Evolutionary conservation across 2,113 vertebrate species (phyloP).

Genomic region (Pomatostomus ruficeps): DNA sequence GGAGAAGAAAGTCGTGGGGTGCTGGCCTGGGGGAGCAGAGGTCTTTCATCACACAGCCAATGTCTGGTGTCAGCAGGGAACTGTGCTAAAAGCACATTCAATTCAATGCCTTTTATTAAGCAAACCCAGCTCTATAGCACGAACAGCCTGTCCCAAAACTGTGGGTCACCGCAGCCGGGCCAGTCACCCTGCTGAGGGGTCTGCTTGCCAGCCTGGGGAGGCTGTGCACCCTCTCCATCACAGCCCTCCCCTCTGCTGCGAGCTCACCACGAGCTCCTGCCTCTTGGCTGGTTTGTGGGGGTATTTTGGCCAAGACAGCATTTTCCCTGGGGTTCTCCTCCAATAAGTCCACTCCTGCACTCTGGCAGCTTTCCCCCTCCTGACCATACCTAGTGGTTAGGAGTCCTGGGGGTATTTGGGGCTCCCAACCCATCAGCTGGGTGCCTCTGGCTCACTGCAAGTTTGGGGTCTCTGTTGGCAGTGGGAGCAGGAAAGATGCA

Average conservation of each 20-base stretch:
- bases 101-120: slow-evolving; percentile 17
- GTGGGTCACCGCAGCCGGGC: neutral
- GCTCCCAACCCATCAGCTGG: neutral
- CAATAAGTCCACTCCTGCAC: neutral
- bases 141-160: slow-evolving; percentile 31
- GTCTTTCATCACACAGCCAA: neutral
- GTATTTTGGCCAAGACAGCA: neutral
- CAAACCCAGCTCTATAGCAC: neutral
- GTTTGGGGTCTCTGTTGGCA: neutral
- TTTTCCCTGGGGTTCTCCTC: neutral
- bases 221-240: neutral
- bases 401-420: neutral
- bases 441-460: neutral
- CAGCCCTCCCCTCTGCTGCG: accelerated
- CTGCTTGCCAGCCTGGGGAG: neutral
- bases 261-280: accelerated
- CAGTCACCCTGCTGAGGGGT: neutral
- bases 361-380: neutral
- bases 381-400: no score
- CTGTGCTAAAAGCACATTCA: neutral
- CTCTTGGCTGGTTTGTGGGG: neutral
- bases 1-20: neutral
- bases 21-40: neutral
- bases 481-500: no score
- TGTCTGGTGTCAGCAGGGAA: slow-evolving; percentile 40